Percentiles rank a stretch among this genome's conserved stretches.
phyloP scores from a whole-genome alignment of 1,140 invertebrate species.

The Pseudomyrmex sp. region DNA sequence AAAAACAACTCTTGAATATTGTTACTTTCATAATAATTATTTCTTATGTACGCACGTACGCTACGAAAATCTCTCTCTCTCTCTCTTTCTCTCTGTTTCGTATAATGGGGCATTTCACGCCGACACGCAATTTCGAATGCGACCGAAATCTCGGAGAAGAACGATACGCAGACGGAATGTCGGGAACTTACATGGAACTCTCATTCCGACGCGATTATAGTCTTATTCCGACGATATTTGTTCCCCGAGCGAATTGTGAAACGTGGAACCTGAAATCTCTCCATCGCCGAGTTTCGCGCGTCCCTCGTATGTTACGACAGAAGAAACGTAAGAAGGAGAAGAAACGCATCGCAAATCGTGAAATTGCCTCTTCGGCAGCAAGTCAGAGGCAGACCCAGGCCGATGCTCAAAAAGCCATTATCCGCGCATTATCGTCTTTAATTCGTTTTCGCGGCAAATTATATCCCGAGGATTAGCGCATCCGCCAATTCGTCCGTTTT shows the following conservation, averaged over 20 bases:
- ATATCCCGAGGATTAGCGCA: constrained; percentile 67
- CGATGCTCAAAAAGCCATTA: constrained; percentile 76
- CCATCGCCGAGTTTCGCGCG: background rate
- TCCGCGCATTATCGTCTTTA: constrained; percentile 76
- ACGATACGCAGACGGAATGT: constrained; percentile 37
- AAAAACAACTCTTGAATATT: no score
- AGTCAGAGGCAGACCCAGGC: constrained; percentile 72
- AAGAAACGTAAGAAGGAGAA: background rate
- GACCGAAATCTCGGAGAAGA: constrained; percentile 45
- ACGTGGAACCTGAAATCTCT: background rate
- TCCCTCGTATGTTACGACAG: constrained; percentile 10
- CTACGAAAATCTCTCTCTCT: background rate
- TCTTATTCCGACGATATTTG: constrained; percentile 74
- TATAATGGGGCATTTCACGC: constrained; percentile 33
- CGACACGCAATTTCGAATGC: constrained; percentile 5
- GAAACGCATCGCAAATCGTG: constrained; percentile 53
- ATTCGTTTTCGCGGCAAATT: constrained; percentile 72
- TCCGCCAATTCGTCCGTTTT: constrained; percentile 41
- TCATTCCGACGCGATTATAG: constrained; percentile 69
- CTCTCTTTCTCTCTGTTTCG: background rate
- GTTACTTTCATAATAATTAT: no score
- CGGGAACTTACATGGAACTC: constrained; percentile 44
- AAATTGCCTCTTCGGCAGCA: constrained; percentile 74
- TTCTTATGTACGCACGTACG: no score
- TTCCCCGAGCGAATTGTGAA: constrained; percentile 46